These are phyloP conservation scores for Limnephilus auricula DNA, from an alignment of 2,888 invertebrate genomes.

Conservation along the genomic window DNA sequence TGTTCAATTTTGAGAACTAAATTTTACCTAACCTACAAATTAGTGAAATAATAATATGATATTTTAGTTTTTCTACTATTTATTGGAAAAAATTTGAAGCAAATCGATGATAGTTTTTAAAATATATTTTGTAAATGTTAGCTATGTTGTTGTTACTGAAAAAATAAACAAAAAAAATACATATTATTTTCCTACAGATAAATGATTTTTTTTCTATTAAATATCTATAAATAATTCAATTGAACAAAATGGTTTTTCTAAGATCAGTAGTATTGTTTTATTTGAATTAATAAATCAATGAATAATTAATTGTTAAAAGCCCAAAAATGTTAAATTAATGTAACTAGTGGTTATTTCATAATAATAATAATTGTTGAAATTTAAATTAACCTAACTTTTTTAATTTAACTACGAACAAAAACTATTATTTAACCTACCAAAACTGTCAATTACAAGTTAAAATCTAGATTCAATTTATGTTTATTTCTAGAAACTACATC, in stretches of 20 bases:
- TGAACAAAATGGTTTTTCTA: not conserved
- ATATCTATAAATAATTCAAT: no score
- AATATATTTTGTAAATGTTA: not conserved
- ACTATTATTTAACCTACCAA: constrained; percentile 35
- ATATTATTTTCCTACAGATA: not conserved
- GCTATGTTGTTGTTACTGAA: not conserved
- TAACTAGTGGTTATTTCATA: not conserved
- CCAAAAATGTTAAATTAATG: not conserved
- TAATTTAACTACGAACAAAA: not conserved
- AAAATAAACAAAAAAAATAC: not conserved
- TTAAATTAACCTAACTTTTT: not conserved
- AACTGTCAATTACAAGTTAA: constrained; percentile 24
- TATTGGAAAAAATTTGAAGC: not conserved
- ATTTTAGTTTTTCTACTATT: not conserved
- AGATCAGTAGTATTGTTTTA: not conserved
- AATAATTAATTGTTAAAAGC: not conserved
- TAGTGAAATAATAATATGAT: not conserved
- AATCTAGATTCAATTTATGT: constrained; percentile 21
- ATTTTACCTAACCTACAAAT: not conserved
- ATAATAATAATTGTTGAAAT: not conserved
- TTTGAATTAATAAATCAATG: not conserved
- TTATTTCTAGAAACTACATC: constrained; percentile 34
- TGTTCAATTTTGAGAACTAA: not conserved
- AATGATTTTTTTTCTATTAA: not conserved
- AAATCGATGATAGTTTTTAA: not conserved